Evolutionary conservation across 2,113 vertebrate species (phyloP), one percentile per base, ranked within the genome.

Genomic region (Tricholaema leucomelas): DNA sequence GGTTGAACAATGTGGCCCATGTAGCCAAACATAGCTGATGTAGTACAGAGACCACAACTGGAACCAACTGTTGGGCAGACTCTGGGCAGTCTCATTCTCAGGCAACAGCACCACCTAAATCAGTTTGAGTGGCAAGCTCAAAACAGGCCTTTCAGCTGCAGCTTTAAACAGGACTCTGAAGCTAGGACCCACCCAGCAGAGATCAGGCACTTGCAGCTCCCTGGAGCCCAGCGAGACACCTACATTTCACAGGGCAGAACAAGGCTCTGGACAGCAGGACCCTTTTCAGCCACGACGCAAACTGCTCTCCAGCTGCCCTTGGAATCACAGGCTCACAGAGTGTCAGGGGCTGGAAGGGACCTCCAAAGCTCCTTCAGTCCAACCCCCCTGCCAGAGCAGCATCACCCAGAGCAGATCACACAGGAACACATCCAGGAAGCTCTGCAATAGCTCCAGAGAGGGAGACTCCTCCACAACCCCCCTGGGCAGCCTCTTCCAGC

Each of bases 41-140:
- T 33, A 69, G 61, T 79, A 54, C 81, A 77, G 52, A 90, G 77
- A 86, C 38, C 80, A 84, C 61, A 91, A 75, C 7, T 91, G 61
- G 80, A 88, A 90, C 94, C 91, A 86, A 81, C 38, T 91, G 72
- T 67, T 92, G 69, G 74, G 76, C 79, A 93, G 82, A 27, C 61
- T 18, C 75, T 78, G 54, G 80, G 6, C 88, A 91, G 38, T 42
- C 44, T 69, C 56, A 21, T 75, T 88, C 92, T 94, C 77, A 90
- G 73, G 75, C 65, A 65, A 55, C 38, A 44, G 90, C 92, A 65
- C 35, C 18, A 72, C 15, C 40, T 72, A 84, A 86, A 87, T 35
- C 78, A 78, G 52, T 64, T 33, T 71, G 67, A 88, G 27, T 36
- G 8, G 7, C 9, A 83, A 81, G 10, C 15, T 74, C 56, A 81